Evolutionary conservation across 35 echinoderm and acorn worm species (phyloP), one percentile per base, ranked within the genome.

Genomic region (Lytechinus pictus): DNA sequence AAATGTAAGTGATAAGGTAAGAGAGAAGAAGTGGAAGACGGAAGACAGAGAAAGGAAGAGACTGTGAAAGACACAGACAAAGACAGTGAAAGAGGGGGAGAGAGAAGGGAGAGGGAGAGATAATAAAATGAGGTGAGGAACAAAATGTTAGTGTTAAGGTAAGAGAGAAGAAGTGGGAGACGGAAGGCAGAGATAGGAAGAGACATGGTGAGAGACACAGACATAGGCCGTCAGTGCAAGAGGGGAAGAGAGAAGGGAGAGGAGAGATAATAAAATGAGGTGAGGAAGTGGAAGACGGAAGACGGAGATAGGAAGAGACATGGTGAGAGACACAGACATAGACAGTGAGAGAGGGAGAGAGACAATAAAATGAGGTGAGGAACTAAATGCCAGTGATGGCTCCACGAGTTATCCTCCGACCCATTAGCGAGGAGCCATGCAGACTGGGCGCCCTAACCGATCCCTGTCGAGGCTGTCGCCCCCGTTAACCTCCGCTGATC

Each of bases 371-470:
- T 44, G 52, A 90, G 52, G 52, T 44, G 88, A 90, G 88, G 88
- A 90, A 54, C 88, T 44, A 79, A 44, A 44, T 90, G 88, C 88
- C 88, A 54, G 10, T 90, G 88, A 90, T 90, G 88, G 88, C 88
- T 90, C 88, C 88, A 90, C 29, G 88, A 90, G 88, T 90, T 90
- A 90, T 90, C 88, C 88, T 90, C 88, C 88, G 24, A 90, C 88
- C 88, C 88, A 90, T 90, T 90, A 90, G 88, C 88, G 28, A 44
- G 88, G 88, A 90, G 88, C 88, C 88, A 52, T 0, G 28, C 88
- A 52, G 88, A 90, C 88, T 90, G 88, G 88, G 88, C 29, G 88
- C 88, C 88, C 88, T 90, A 44, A 54, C 88, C 88, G 88, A 90
- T 90, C 52, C 88, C 88, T 90, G 88, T 44, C 88, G 88, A 90